These are phyloP conservation scores for Macquaria australasica DNA, from an alignment of 2,113 vertebrate species.

Conservation along the genomic window DNA sequence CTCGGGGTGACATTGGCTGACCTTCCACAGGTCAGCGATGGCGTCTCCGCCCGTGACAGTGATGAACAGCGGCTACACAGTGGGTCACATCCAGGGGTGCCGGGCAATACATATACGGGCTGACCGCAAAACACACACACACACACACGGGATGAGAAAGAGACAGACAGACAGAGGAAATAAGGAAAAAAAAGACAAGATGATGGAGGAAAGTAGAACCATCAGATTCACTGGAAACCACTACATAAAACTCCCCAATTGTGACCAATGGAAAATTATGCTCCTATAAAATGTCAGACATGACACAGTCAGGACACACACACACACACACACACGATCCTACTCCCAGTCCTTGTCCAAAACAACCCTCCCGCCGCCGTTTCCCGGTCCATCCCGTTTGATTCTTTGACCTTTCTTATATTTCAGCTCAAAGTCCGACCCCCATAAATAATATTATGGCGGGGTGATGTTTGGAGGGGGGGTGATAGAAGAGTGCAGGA, in stretches of 20 bases:
- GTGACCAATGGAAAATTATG: constrained; percentile 62
- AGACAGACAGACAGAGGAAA: neutral
- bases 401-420: constrained; percentile 85
- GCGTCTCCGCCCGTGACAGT: constrained; percentile 80
- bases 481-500: constrained; percentile 54
- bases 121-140: constrained; percentile 20
- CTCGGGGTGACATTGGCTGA: constrained; percentile 81
- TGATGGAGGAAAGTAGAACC: neutral
- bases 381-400: constrained; percentile 46
- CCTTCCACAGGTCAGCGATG: constrained; percentile 74
- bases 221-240: constrained; percentile 16
- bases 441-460: constrained; percentile 84
- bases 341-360: neutral
- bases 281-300: constrained; percentile 65
- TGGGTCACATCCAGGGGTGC: constrained; percentile 58
- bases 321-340: constrained; percentile 7
- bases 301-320: constrained; percentile 25
- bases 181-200: constrained; percentile 5
- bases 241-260: constrained; percentile 65
- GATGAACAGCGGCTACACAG: constrained; percentile 74
- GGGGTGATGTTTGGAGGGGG: constrained; percentile 38
- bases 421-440: constrained; percentile 78
- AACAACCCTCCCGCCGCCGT: constrained; percentile 29
- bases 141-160: neutral
- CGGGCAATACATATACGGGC: constrained; percentile 46